These are phyloP conservation scores for Takifugu ocellatus DNA, from an alignment of 2,797 vertebrate genomes.

Conservation along the genomic window DNA sequence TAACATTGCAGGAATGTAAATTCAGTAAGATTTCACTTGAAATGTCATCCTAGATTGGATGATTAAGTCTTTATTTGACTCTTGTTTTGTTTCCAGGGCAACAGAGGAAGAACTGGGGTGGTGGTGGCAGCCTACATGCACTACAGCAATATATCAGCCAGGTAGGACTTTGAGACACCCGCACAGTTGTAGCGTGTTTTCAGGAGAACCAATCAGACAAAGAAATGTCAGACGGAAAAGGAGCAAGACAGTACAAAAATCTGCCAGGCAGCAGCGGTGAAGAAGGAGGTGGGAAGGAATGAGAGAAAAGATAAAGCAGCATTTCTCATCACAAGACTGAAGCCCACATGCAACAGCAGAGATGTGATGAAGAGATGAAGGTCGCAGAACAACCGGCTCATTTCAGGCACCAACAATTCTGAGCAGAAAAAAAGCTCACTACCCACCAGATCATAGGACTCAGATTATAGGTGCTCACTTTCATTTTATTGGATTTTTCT, in stretches of 20 bases:
- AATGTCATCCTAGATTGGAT: too few species aligned
- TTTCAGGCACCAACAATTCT: conserved; percentile 4
- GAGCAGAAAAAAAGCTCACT: conserved; percentile 22
- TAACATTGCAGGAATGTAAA: too few species aligned
- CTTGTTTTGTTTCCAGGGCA: conserved; percentile 78
- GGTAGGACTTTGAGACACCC: conserved; percentile 69
- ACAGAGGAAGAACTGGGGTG: conserved; percentile 90
- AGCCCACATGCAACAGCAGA: conserved; percentile 25
- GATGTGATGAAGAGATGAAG: conserved; percentile 20
- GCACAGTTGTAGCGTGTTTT: not conserved
- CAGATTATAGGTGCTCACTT: conserved; percentile 1
- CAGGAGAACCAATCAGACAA: not conserved
- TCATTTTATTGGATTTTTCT: conserved; percentile 22
- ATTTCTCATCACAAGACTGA: conserved; percentile 52
- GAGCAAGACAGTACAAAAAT: not conserved
- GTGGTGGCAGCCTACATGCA: conserved; percentile 98
- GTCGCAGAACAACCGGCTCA: conserved; percentile 17
- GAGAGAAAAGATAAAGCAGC: conserved; percentile 11
- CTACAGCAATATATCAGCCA: conserved; percentile 98
- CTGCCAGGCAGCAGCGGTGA: not conserved
- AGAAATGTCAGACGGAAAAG: not conserved
- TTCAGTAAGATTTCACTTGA: too few species aligned
- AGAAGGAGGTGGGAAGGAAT: not conserved
- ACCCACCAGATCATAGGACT: conserved; percentile 32
- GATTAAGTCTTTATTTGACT: not conserved